Base-by-base conservation (phyloP, 2,797 vertebrate genomes). In the Hoplostethus atlanticus region DNA sequence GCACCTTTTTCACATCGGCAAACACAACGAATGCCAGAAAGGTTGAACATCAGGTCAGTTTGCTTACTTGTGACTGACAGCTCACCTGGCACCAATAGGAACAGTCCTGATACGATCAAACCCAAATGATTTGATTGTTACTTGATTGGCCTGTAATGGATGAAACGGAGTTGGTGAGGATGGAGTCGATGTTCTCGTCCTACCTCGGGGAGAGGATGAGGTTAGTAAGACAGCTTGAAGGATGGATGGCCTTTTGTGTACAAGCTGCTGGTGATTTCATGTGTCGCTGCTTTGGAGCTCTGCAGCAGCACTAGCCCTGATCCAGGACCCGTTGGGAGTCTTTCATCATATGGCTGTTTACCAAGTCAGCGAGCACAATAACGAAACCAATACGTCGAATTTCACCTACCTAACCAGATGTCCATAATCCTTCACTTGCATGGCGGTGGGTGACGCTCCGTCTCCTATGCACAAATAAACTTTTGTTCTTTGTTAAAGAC, bases 221-320 rank as follows among this genome's bases (percentile, higher is more conserved):
- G 70, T 81, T 56, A 67, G 76, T 2, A 0, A 64, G 86, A 84
- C 84, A 86, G 77, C 64, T 82, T 91, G 85, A 91, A 1, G 21
- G 21, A 1, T 85, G 75, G 79, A 91, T 90, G 83, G 52, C 48
- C 64, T 69, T 65, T 81, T 81, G 71, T 71, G 70, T 36, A 50
- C 70, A 36, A 52, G 5, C 68, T 58, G 68, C 70, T 75, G 71
- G 79, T 4, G 83, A 84, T 84, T 90, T 79, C 73, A 90, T 90
- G 89, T 80, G 86, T 83, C 54, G 71, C 65, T 79, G 73, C 76
- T 81, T 65, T 53, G 60, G 69, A 81, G 78, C 38, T 5, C 40
- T 67, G 71, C 82, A 78, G 84, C 81, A 87, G 21, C 21, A 89
- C 91, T 91, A 90, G 87, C 55, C 21, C 21, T 21, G 21, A 21